These are phyloP conservation scores for Prunella strophiata DNA, from an alignment of 2,797 vertebrate species.

Conservation along the genomic window DNA sequence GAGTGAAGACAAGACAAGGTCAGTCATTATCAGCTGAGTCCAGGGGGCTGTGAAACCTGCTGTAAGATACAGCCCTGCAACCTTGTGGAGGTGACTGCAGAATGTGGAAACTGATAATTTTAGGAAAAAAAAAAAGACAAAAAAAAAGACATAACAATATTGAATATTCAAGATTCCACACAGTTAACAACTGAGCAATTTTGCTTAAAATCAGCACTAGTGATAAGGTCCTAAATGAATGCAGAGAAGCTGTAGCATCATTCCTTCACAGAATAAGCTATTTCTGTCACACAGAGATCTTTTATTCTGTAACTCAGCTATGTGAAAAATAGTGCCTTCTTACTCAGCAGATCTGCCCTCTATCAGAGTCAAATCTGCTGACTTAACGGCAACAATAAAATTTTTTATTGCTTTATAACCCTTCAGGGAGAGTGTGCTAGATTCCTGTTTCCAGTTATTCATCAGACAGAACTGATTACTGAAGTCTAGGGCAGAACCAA, in stretches of 20 bases:
- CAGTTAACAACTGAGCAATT: not conserved
- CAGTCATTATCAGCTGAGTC: not conserved
- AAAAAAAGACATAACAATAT: not conserved
- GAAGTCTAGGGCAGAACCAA: not conserved
- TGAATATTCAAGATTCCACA: not conserved
- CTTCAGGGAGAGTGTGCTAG: not conserved
- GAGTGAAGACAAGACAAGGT: not conserved
- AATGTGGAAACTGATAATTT: not conserved
- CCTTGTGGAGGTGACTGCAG: not conserved
- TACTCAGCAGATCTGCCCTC: not conserved
- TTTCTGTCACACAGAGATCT: not conserved
- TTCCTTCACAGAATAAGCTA: not conserved
- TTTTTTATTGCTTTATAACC: not conserved
- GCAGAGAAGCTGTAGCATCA: not conserved
- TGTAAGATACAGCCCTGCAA: not conserved
- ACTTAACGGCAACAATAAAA: not conserved
- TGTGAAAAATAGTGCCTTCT: not conserved
- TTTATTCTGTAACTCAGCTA: not conserved
- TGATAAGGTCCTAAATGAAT: not conserved
- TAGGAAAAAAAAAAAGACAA: not conserved
- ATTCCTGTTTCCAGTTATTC: not conserved
- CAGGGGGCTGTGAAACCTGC: not conserved
- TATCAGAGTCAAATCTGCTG: not conserved
- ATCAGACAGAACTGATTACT: not conserved
- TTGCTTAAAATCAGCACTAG: not conserved